Conservation (phyloP, 2,113 vertebrate genomes). For the Dermatemys mawii region DNA sequence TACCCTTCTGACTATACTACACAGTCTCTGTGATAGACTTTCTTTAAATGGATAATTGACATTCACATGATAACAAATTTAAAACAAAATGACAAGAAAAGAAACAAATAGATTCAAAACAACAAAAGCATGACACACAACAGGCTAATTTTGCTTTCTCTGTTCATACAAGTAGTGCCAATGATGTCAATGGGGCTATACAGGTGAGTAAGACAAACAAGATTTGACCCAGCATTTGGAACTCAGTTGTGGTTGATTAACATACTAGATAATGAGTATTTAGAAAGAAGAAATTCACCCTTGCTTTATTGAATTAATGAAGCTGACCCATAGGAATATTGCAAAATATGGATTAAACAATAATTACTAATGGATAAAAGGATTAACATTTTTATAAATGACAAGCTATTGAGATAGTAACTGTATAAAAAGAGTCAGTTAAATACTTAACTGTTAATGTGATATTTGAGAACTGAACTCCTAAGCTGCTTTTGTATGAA, state of each 20-base stretch:
- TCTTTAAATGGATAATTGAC: neutral
- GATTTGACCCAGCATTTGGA: neutral
- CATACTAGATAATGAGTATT: neutral
- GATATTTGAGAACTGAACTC: constrained; percentile 5
- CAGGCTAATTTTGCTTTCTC: neutral
- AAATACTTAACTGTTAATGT: neutral
- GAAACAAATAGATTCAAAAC: neutral
- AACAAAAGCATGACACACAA: neutral
- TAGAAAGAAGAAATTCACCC: neutral
- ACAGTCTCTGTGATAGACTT: neutral
- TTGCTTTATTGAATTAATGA: constrained; percentile 15
- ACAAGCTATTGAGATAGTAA: constrained; percentile 1
- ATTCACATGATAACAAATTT: neutral
- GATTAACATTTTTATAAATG: neutral
- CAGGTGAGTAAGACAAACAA: neutral
- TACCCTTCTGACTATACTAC: neutral
- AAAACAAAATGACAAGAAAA: neutral
- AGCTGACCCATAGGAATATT: neutral
- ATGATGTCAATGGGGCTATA: neutral
- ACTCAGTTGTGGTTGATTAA: neutral
- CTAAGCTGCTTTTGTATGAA: neutral
- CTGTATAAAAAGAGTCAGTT: constrained; percentile 14
- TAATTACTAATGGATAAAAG: constrained; percentile 4
- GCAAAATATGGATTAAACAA: constrained; percentile 20
- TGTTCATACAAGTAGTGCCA: neutral